Percentiles rank a stretch among this genome's conserved stretches.
phyloP scores from a whole-genome alignment of 1,140 invertebrate genomes.

The Monochamus saltuarius region DNA sequence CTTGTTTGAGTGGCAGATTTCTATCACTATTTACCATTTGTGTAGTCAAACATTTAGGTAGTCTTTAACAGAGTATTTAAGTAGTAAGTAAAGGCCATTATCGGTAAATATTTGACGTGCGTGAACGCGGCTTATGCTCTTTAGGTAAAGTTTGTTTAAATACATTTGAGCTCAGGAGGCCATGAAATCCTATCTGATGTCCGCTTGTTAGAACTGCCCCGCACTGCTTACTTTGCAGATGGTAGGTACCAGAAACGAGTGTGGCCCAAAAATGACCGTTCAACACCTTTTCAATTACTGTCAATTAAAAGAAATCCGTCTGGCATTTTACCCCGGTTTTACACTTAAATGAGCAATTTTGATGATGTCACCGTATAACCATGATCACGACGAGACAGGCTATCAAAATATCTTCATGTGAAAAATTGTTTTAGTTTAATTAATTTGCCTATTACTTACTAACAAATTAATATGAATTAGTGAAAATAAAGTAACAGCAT shows the following conservation, averaged over 20 bases:
- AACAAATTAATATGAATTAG: too few species aligned
- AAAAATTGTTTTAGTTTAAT: too few species aligned
- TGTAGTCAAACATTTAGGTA: slow-evolving; percentile 39
- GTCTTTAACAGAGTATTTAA: slow-evolving; percentile 36
- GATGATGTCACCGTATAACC: slow-evolving; percentile 14
- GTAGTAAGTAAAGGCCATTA: slow-evolving; percentile 42
- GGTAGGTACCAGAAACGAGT: slow-evolving; percentile 6
- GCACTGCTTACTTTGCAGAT: slow-evolving; percentile 18
- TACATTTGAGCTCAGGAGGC: slow-evolving; percentile 1
- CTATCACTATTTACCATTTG: slow-evolving; percentile 36
- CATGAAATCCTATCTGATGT: slow-evolving; percentile 23
- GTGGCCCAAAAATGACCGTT: slow-evolving; percentile 21
- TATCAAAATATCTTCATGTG: not conserved
- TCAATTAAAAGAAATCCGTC: slow-evolving; percentile 24
- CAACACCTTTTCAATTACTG: slow-evolving; percentile 30
- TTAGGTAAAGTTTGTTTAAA: slow-evolving; percentile 7
- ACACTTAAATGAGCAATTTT: slow-evolving; percentile 24
- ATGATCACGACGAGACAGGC: slow-evolving; percentile 1
- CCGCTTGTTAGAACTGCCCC: slow-evolving; percentile 17
- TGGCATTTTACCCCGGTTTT: slow-evolving; percentile 2
- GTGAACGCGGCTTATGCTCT: slow-evolving; percentile 10
- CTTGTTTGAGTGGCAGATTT: slow-evolving; percentile 26
- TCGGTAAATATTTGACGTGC: slow-evolving; percentile 40
- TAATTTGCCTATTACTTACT: too few species aligned
- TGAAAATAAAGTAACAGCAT: too few species aligned